phyloP scores from a whole-genome alignment of 2,113 vertebrate genomes.

The Gulo gulo region DNA sequence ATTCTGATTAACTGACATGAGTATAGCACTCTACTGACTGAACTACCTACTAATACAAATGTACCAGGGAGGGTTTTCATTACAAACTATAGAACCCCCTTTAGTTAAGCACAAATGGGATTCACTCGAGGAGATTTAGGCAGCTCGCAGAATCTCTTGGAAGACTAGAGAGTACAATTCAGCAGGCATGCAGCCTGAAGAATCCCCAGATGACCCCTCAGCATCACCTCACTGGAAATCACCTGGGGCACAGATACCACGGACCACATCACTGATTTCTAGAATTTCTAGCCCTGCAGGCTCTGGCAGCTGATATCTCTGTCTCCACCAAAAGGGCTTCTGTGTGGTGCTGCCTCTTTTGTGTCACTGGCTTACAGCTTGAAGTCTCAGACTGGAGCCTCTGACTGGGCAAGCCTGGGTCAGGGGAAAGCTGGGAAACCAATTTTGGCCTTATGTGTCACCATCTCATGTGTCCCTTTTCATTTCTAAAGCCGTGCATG shows the following conservation, averaged over 20 bases:
- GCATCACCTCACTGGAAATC: not conserved
- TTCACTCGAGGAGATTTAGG: not conserved
- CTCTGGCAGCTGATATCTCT: not conserved
- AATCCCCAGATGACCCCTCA: not conserved
- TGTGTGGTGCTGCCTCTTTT: not conserved
- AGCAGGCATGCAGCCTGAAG: accelerated
- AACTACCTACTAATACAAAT: not conserved
- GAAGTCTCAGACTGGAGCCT: not conserved
- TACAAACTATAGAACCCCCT: not conserved
- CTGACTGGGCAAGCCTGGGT: not conserved
- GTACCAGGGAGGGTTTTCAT: not conserved
- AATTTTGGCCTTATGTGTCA: not conserved
- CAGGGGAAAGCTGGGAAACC: no score
- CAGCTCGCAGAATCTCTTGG: not conserved
- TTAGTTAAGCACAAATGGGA: not conserved
- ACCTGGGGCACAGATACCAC: not conserved
- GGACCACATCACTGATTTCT: not conserved
- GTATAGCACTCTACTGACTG: not conserved
- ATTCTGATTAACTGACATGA: not conserved
- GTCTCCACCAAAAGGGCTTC: not conserved
- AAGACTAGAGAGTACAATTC: not conserved
- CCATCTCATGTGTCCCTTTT: not conserved
- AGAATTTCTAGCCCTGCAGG: not conserved
- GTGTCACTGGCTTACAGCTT: not conserved
- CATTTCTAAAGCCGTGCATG: not conserved